phyloP scores from a whole-genome alignment of 2,113 vertebrate genomes.

The Paradoxurus hermaphroditus region DNA sequence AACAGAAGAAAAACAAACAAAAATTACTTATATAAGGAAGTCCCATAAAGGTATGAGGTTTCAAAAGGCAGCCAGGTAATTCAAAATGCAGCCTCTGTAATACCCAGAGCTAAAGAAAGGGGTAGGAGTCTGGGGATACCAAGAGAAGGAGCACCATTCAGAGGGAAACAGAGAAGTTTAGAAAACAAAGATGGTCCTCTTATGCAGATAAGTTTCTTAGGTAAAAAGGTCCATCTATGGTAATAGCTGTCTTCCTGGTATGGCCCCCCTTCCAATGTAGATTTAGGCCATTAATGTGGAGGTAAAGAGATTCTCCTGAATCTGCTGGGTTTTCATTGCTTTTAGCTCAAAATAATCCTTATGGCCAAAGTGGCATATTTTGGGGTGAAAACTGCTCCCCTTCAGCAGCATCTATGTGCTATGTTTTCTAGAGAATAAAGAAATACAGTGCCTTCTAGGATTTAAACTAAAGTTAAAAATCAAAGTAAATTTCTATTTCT shows the following conservation, averaged over 20 bases:
- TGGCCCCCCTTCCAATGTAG: not conserved
- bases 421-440: conserved; percentile 33
- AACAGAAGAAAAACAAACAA: not conserved
- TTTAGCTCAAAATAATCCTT: not conserved
- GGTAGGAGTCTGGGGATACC: not conserved
- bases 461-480: conserved; percentile 43
- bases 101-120: not conserved
- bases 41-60: not conserved
- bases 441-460: not conserved
- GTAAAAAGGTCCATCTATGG: not conserved
- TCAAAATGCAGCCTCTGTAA: not conserved
- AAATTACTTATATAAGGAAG: not conserved
- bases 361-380: not conserved
- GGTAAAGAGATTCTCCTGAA: not conserved
- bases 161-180: not conserved
- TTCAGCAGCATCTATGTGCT: not conserved
- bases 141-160: not conserved
- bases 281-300: not conserved
- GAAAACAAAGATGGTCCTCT: not conserved
- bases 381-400: not conserved
- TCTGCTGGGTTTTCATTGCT: not conserved
- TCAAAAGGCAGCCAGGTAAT: not conserved
- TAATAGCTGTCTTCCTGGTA: not conserved
- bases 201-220: not conserved
- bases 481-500: conserved; percentile 50